Percentiles rank a stretch among this genome's conserved stretches.
Conservation (phyloP, 2,888 invertebrate species). For the Microctonus hyperodae region DNA sequence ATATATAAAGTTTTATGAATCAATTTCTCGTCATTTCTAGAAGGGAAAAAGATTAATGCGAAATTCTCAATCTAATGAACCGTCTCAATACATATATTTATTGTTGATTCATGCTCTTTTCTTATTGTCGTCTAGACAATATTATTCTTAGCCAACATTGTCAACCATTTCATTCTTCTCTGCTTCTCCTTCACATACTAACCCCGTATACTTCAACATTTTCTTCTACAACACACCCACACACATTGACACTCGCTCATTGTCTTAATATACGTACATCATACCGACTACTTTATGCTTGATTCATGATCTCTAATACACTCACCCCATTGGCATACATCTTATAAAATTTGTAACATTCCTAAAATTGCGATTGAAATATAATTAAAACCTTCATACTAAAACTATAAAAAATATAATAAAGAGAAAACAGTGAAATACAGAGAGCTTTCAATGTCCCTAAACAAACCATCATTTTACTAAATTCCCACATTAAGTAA, state of each 20-base stretch:
- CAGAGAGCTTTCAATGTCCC: too few species aligned
- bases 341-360: background rate
- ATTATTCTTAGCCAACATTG: conserved; percentile 17
- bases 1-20: background rate
- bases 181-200: background rate
- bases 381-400: conserved; percentile 28
- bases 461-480: conserved; percentile 24
- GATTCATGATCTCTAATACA: background rate
- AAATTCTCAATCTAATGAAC: background rate
- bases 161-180: background rate
- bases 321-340: background rate
- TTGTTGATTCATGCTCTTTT: background rate
- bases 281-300: conserved; percentile 7
- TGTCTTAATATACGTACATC: background rate
- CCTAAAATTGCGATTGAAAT: conserved; percentile 23
- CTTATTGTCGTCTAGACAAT: conserved; percentile 18
- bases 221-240: too few species aligned
- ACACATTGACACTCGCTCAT: too few species aligned
- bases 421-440: too few species aligned
- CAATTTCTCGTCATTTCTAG: background rate
- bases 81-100: conserved; percentile 8
- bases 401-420: conserved; percentile 8
- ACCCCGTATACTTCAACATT: too few species aligned
- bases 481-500: too few species aligned
- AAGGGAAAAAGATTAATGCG: background rate